Percentiles rank a stretch among this genome's conserved stretches.
phyloP scores from a whole-genome alignment of 2,888 invertebrate genomes.

The Ommatoiulus sabulosus region DNA sequence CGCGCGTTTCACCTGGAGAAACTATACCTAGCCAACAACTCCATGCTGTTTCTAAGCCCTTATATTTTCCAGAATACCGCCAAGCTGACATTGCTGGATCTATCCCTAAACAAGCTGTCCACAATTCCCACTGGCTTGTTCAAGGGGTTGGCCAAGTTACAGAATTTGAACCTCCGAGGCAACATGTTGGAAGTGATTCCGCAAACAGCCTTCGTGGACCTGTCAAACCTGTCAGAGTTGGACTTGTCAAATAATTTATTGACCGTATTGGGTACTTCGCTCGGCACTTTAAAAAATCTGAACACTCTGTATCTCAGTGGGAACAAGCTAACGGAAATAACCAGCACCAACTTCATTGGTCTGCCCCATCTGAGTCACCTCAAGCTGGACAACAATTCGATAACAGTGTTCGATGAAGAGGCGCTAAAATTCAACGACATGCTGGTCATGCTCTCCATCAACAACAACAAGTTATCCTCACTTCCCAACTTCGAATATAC shows the following conservation, averaged over 20 bases:
- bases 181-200: neutral
- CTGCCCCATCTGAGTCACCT: neutral
- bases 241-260: neutral
- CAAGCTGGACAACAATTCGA: slow-evolving; percentile 50
- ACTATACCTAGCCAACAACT: neutral
- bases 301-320: neutral
- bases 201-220: neutral
- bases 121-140: neutral
- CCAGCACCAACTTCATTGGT: neutral
- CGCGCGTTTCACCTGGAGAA: neutral
- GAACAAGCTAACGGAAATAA: neutral
- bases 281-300: neutral
- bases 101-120: neutral
- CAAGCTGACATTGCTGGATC: neutral
- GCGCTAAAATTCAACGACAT: neutral
- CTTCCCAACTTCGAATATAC: neutral
- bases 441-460: slow-evolving; percentile 10
- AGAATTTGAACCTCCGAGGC: neutral
- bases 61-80: neutral
- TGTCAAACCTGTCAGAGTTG: neutral
- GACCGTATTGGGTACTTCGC: neutral
- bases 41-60: neutral
- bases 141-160: neutral
- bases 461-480: slow-evolving; percentile 19
- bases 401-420: slow-evolving; percentile 20